Evolutionary conservation across 35 echinoderm and acorn worm species (phyloP).

Genomic region (Acanthaster planci): DNA sequence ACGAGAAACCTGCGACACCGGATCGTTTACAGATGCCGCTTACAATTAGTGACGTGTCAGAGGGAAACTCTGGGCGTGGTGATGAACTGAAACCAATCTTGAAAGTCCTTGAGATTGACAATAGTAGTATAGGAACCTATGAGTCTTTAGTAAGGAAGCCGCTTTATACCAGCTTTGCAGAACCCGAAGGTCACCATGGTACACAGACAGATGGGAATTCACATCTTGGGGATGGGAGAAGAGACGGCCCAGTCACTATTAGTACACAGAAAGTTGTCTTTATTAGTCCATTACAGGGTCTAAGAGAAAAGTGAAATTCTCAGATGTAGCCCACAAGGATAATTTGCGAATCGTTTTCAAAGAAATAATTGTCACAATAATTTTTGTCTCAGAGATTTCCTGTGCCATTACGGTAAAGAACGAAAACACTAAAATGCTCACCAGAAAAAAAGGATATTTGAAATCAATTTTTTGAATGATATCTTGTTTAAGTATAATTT

Average conservation of each 20-base stretch:
- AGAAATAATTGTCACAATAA: too few relatives aligned
- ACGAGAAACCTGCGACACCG: not conserved
- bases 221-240: not conserved
- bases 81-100: not conserved
- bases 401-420: too few relatives aligned
- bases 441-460: too few relatives aligned
- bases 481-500: too few relatives aligned
- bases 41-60: not conserved
- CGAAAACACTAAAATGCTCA: too few relatives aligned
- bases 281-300: slow-evolving; percentile 20
- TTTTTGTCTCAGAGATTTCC: too few relatives aligned
- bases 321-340: too few relatives aligned
- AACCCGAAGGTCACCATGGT: not conserved
- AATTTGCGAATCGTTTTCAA: too few relatives aligned
- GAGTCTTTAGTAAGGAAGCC: not conserved
- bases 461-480: too few relatives aligned
- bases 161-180: not conserved
- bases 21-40: not conserved
- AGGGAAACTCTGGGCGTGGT: not conserved
- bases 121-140: not conserved
- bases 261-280: slow-evolving; percentile 41
- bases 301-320: not conserved
- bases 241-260: not conserved
- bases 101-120: not conserved
- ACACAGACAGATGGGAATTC: not conserved